Evolutionary conservation across 2,797 vertebrate species (phyloP).

Genomic region (Sebastes trivittatus): DNA sequence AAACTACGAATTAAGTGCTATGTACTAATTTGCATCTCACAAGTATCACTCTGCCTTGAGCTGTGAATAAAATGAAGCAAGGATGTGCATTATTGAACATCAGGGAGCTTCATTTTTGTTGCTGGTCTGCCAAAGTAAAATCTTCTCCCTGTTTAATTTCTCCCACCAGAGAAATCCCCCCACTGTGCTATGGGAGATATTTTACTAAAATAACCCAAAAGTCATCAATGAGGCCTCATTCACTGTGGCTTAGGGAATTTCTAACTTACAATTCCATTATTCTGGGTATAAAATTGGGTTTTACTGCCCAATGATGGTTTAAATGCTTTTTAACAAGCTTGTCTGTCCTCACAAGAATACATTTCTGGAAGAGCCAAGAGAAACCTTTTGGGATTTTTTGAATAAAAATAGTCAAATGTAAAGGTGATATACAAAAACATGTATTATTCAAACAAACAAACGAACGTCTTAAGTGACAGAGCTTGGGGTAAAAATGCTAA

Average conservation of each 20-base stretch:
- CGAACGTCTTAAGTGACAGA: neutral
- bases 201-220: constrained; percentile 1
- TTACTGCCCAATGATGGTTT: constrained; percentile 3
- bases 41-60: neutral
- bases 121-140: neutral
- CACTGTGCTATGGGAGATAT: neutral
- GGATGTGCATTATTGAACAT: neutral
- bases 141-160: neutral
- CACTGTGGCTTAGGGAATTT: neutral
- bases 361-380: neutral
- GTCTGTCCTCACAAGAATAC: neutral
- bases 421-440: neutral
- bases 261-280: neutral
- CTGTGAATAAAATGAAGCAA: neutral
- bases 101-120: neutral
- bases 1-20: neutral
- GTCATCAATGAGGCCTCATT: neutral
- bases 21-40: neutral
- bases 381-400: neutral
- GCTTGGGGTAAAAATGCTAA: constrained; percentile 5
- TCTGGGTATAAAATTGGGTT: neutral
- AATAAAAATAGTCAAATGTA: neutral
- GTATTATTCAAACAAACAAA: neutral
- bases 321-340: neutral
- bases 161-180: neutral